These are phyloP conservation scores for Microctenopoma stevenorrisi DNA, from an alignment of 2,797 vertebrate genomes.

Conservation along the genomic window DNA sequence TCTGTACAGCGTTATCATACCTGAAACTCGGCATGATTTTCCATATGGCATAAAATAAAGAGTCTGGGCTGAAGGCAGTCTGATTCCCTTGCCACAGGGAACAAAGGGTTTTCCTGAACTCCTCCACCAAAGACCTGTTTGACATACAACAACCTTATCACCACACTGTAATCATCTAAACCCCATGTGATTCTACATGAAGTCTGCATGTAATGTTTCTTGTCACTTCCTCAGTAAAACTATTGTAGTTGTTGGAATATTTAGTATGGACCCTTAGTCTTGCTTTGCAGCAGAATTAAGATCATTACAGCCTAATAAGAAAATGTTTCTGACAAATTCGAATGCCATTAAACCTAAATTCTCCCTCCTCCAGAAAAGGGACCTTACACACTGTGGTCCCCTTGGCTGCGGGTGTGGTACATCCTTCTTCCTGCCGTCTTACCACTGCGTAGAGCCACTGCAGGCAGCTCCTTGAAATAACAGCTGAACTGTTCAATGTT, in stretches of 20 bases:
- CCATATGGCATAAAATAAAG: slow-evolving; percentile 98
- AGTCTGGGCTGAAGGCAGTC: slow-evolving; percentile 97
- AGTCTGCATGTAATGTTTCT: neutral
- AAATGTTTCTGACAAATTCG: neutral
- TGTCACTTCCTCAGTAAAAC: neutral
- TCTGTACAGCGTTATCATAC: slow-evolving; percentile 74
- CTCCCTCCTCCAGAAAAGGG: slow-evolving; percentile 60
- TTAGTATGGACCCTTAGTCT: no score
- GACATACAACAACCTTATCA: slow-evolving; percentile 48
- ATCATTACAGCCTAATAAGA: neutral
- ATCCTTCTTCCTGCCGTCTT: slow-evolving; percentile 96
- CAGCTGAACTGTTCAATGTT: slow-evolving; percentile 98
- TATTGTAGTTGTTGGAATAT: neutral
- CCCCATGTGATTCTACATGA: neutral
- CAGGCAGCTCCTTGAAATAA: slow-evolving; percentile 98
- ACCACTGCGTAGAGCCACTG: slow-evolving; percentile 95
- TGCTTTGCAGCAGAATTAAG: slow-evolving; percentile 1
- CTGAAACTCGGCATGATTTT: slow-evolving; percentile 99
- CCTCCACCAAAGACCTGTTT: slow-evolving; percentile 94
- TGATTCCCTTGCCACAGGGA: slow-evolving; percentile 98
- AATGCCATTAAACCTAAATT: slow-evolving; percentile 16
- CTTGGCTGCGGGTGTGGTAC: slow-evolving; percentile 98
- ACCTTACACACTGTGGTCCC: slow-evolving; percentile 97
- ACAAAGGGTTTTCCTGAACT: slow-evolving; percentile 98
- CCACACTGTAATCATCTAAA: neutral